Percentiles rank a stretch among this genome's conserved stretches.
These are phyloP conservation scores for Pammene aurita DNA, from an alignment of 2,888 invertebrate genomes.

Conservation along the genomic window DNA sequence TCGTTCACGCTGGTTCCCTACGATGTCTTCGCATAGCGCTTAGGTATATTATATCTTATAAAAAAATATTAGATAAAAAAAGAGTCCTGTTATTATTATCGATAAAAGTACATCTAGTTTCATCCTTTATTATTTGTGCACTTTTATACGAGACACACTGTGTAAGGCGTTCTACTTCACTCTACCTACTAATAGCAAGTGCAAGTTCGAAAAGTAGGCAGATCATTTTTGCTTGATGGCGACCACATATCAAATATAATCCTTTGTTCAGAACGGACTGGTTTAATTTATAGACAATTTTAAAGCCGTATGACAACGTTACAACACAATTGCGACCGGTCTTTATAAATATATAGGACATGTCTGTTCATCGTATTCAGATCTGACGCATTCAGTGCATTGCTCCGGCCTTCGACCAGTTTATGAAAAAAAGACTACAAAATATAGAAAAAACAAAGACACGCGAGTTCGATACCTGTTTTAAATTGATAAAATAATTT, in stretches of 20 bases:
- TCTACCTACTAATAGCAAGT: too few relatives aligned
- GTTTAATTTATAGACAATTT: conserved; percentile 13
- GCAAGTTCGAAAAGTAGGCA: too few relatives aligned
- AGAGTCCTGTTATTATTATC: too few relatives aligned
- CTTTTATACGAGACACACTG: too few relatives aligned
- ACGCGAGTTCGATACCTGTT: neutral
- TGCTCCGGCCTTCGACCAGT: conserved; percentile 32
- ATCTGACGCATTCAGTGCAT: conserved; percentile 30
- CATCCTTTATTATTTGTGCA: too few relatives aligned
- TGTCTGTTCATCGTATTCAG: conserved; percentile 26
- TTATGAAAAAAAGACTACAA: neutral
- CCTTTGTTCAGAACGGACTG: neutral
- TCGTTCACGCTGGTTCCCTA: too few relatives aligned
- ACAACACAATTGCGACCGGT: conserved; percentile 23
- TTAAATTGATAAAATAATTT: too few relatives aligned
- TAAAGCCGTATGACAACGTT: conserved; percentile 2
- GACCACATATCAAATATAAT: neutral
- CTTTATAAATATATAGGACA: conserved; percentile 17
- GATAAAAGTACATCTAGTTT: too few relatives aligned
- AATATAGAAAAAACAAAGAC: neutral
- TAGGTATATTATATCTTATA: too few relatives aligned
- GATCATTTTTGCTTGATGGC: neutral
- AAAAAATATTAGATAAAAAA: too few relatives aligned
- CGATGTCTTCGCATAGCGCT: too few relatives aligned
- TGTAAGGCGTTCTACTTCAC: too few relatives aligned